Conservation (phyloP, 2,888 invertebrate species). For the Lottia gigantea region DNA sequence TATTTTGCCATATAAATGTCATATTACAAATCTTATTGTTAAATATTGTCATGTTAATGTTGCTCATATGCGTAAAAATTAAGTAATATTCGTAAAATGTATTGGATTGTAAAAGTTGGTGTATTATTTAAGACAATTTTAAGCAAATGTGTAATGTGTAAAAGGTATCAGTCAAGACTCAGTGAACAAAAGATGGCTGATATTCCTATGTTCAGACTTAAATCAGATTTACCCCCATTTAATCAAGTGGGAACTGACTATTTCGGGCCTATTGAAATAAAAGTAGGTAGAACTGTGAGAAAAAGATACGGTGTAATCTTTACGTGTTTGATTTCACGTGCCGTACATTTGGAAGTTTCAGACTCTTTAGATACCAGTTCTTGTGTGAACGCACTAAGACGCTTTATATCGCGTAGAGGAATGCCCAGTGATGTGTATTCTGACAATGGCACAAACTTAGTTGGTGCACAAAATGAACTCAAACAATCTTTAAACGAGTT, state of each 20-base stretch:
- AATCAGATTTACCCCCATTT: conserved; percentile 20
- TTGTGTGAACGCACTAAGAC: conserved; percentile 23
- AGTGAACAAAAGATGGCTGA: conserved; percentile 15
- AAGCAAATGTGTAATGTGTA: conserved; percentile 12
- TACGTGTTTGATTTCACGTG: conserved; percentile 27
- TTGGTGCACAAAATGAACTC: conserved; percentile 32
- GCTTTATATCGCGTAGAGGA: conserved; percentile 27
- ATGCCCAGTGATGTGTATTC: conserved; percentile 10
- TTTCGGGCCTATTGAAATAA: conserved; percentile 28
- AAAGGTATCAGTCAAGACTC: neutral
- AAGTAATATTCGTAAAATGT: conserved; percentile 8
- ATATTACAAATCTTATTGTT: conserved; percentile 18
- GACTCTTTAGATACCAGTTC: conserved; percentile 23
- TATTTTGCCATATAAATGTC: conserved; percentile 16
- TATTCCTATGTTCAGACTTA: conserved; percentile 11
- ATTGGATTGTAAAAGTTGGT: conserved; percentile 18
- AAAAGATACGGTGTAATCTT: conserved; percentile 34
- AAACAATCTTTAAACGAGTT: conserved; percentile 22
- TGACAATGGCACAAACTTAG: conserved; percentile 32
- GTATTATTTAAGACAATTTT: conserved; percentile 3
- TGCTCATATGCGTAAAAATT: conserved; percentile 14
- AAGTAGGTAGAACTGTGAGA: conserved; percentile 19
- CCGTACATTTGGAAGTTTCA: conserved; percentile 29
- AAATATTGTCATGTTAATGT: conserved; percentile 13
- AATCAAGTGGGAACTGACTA: conserved; percentile 23